Base-by-base conservation (phyloP, 2,888 invertebrate genomes). In the Lithophane leautieri region DNA sequence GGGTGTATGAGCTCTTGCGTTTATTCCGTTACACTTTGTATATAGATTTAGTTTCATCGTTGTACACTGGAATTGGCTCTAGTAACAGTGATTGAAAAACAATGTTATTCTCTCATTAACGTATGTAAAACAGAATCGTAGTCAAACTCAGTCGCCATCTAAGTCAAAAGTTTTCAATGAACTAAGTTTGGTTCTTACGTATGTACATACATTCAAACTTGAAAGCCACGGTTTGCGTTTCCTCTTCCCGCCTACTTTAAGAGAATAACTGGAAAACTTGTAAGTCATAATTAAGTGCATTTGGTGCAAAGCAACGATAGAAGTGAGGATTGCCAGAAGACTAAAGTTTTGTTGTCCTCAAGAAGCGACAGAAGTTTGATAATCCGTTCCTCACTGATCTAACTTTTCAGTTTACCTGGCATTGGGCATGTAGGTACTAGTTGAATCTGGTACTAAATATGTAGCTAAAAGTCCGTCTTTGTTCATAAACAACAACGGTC, bases 81-180 rank as follows among this genome's bases (percentile, higher is more conserved):
- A 63, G 8, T n/a, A 25, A 34, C 16, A 44, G 8, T 25, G 4
- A 47, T 72, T 25, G 4, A 70, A 66, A 65, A 25, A 34, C 9
- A 67, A 62, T 22, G 4, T 58, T 19, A 47, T 34, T 40, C 14
- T 42, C 63, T 28, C 7, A 66, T 60, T 47, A 67, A 47, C 40
- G n/a, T 50, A 62, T 58, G 65, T 65, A 72, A 70, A 66, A 72
- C 58, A 34, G 60, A 73, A 75, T 70, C 34, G 22, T 60, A 73
- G 40, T 60, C 70, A 34, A 84, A 73, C 54, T 76, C 19, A 68
- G 70, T 76, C 25, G 19, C 4, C 42, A 47, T 16, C 50, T 60
- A 66, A 60, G 73, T 28, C 28, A 40, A n/a, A n/a, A 69, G 82
- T 76, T 84, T 86, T 81, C 82, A 81, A 73, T 84, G 22, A 84